These are phyloP conservation scores for Laupala kohalensis DNA, from an alignment of 1,140 invertebrate genomes.

Conservation along the genomic window DNA sequence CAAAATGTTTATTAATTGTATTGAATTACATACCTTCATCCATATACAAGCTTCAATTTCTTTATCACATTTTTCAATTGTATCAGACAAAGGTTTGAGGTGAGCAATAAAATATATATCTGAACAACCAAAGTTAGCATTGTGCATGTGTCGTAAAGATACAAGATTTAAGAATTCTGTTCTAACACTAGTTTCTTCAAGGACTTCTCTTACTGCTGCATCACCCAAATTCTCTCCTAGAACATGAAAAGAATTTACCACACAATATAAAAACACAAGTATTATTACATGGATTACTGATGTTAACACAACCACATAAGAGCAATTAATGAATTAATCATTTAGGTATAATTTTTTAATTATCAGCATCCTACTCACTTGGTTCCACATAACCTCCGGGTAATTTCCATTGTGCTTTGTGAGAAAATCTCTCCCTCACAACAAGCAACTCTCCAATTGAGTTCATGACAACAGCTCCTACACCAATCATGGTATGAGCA, in stretches of 20 bases:
- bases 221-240: conserved; percentile 64
- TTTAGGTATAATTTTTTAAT: neutral
- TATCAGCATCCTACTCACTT: conserved; percentile 31
- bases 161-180: conserved; percentile 62
- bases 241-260: neutral
- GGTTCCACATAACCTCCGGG: conserved; percentile 83
- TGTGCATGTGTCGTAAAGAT: conserved; percentile 59
- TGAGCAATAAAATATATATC: conserved; percentile 71
- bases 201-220: conserved; percentile 70
- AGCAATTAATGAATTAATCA: neutral
- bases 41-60: conserved; percentile 67
- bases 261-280: neutral
- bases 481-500: conserved; percentile 74
- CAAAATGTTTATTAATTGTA: no score
- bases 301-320: neutral
- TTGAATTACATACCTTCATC: conserved; percentile 47
- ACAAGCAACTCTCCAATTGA: conserved; percentile 59
- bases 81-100: conserved; percentile 47
- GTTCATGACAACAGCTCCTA: conserved; percentile 77
- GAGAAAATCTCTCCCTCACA: conserved; percentile 57
- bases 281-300: neutral
- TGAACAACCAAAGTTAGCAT: conserved; percentile 61
- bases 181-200: conserved; percentile 76
- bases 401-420: conserved; percentile 63
- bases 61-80: conserved; percentile 50